Conservation (phyloP, 2,113 vertebrate genomes). For the Albula glossodonta region DNA sequence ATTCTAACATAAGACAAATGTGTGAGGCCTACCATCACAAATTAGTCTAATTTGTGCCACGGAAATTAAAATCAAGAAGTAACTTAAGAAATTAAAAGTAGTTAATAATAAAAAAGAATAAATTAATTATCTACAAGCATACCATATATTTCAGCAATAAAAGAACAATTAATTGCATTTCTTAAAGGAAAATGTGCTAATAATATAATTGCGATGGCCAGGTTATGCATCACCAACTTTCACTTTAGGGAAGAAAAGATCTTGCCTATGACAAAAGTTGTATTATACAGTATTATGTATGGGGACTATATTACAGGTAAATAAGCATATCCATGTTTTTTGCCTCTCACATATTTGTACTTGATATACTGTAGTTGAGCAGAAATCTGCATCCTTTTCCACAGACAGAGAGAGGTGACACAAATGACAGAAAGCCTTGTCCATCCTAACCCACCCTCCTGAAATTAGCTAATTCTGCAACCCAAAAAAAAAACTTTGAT, state of each 20-base stretch:
- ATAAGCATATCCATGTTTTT: neutral
- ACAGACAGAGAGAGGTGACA: constrained; percentile 57
- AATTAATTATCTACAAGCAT: neutral
- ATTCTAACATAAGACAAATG: too few relatives aligned
- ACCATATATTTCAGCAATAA: neutral
- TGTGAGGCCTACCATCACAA: too few relatives aligned
- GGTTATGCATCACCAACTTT: neutral
- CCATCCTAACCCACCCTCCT: constrained; percentile 58
- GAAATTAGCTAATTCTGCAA: constrained; percentile 73
- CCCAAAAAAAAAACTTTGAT: constrained; percentile 65
- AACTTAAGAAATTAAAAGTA: neutral
- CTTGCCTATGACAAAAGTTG: neutral
- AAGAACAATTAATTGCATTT: neutral
- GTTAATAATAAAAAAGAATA: neutral
- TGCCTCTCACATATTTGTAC: neutral
- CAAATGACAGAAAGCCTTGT: constrained; percentile 67
- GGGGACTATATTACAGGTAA: neutral
- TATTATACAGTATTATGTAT: neutral
- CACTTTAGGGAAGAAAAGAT: neutral
- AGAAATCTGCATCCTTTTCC: constrained; percentile 17
- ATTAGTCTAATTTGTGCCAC: too few relatives aligned
- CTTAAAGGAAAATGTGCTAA: too few relatives aligned
- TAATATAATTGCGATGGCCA: neutral
- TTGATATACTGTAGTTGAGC: neutral
- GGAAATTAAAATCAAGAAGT: too few relatives aligned